Evolutionary conservation across 2,888 invertebrate genomes (phyloP).

Genomic region (Drosophila demipolita): DNA sequence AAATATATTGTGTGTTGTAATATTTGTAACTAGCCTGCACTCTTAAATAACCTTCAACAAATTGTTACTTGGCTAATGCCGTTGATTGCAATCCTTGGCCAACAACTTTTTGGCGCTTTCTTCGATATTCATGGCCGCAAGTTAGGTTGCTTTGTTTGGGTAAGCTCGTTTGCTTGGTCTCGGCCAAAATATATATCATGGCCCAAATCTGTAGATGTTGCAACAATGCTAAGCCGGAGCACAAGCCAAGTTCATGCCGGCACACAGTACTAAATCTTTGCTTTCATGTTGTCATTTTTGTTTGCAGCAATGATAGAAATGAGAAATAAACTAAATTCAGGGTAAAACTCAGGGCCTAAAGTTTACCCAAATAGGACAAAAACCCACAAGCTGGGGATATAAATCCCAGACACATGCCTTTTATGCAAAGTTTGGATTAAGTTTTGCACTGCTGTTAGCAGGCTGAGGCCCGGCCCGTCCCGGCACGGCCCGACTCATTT

Average conservation of each 20-base stretch:
- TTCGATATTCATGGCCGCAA: conserved; percentile 15
- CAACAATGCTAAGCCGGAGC: conserved; percentile 52
- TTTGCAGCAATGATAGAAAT: conserved; percentile 34
- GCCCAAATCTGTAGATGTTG: conserved; percentile 45
- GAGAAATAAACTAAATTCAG: conserved; percentile 47
- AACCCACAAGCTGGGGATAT: conserved; percentile 60
- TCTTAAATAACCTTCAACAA: conserved; percentile 5
- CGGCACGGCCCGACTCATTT: conserved; percentile 17
- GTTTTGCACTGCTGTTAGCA: conserved; percentile 52
- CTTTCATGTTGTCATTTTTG: conserved; percentile 72
- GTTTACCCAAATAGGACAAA: conserved; percentile 55
- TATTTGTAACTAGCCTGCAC: not conserved
- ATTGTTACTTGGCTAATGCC: conserved; percentile 6
- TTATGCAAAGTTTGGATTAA: conserved; percentile 79
- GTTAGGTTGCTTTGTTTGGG: conserved; percentile 32
- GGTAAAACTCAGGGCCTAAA: conserved; percentile 34
- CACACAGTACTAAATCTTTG: conserved; percentile 79
- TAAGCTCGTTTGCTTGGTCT: conserved; percentile 34
- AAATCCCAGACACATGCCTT: conserved; percentile 73
- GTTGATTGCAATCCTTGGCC: conserved; percentile 15
- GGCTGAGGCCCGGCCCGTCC: conserved; percentile 24
- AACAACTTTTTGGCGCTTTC: conserved; percentile 14
- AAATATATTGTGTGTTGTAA: not conserved
- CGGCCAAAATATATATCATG: conserved; percentile 38
- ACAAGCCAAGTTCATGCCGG: conserved; percentile 67